Conservation (phyloP, 2,888 invertebrate species). For the Leptarthrus brevirostris region DNA sequence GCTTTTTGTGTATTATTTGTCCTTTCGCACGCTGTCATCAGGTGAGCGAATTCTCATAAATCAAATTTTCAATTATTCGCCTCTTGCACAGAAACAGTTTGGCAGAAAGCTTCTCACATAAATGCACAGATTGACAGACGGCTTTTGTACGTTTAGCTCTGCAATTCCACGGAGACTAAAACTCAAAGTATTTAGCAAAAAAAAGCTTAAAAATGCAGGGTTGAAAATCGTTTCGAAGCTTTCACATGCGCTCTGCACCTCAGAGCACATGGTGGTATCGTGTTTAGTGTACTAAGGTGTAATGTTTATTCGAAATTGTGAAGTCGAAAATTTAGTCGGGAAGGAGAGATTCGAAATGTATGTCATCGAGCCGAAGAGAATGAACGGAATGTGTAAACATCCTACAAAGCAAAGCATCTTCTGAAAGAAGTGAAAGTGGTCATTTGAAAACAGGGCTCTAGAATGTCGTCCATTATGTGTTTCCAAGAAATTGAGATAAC, state of each 20-base stretch:
- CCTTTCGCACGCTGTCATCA: neutral
- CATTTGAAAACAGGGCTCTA: too few species aligned
- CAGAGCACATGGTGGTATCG: conserved; percentile 32
- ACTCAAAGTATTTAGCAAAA: neutral
- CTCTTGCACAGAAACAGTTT: conserved; percentile 1
- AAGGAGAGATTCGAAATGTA: neutral
- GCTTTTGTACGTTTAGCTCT: neutral
- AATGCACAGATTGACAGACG: neutral
- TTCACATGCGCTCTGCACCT: conserved; percentile 9
- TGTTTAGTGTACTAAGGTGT: neutral
- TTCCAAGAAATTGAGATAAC: too few species aligned
- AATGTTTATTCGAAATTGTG: conserved; percentile 6
- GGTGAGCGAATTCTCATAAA: neutral
- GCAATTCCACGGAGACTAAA: conserved; percentile 28
- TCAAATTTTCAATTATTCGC: neutral
- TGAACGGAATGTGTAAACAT: too few species aligned
- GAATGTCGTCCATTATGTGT: too few species aligned
- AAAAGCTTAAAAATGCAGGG: conserved; percentile 24
- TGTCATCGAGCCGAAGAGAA: too few species aligned
- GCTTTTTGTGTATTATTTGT: neutral
- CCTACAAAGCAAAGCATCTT: too few species aligned
- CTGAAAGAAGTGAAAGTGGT: too few species aligned
- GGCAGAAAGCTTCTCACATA: neutral
- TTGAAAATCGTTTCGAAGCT: conserved; percentile 21
- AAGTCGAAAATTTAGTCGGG: neutral